Percentiles rank a stretch among this genome's conserved stretches.
Conservation (phyloP, 2,888 invertebrate species). For the Cryptocephalus primarius region DNA sequence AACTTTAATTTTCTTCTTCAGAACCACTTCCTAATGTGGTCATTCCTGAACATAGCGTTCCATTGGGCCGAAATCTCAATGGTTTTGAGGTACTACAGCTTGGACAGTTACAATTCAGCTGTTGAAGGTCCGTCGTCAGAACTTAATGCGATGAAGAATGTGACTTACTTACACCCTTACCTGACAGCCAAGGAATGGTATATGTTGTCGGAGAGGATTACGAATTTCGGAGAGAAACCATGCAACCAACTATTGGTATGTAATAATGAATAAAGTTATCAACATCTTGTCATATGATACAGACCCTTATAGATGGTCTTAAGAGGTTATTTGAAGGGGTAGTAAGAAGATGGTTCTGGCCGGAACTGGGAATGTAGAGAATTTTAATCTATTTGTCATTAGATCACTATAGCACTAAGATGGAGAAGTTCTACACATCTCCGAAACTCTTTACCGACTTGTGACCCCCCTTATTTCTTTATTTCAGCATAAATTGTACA, state of each 20-base stretch:
- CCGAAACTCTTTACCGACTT: too few relatives aligned
- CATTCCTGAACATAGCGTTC: slow-evolving; percentile 30
- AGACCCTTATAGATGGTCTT: too few relatives aligned
- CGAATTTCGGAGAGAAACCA: slow-evolving; percentile 33
- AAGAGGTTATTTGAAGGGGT: too few relatives aligned
- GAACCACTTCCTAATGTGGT: slow-evolving; percentile 30
- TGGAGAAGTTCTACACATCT: too few relatives aligned
- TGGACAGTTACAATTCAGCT: not conserved
- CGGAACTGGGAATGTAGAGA: too few relatives aligned
- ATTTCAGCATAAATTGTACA: slow-evolving; percentile 30
- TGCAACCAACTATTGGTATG: slow-evolving; percentile 26
- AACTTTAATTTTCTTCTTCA: slow-evolving; percentile 16
- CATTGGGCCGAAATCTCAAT: slow-evolving; percentile 32
- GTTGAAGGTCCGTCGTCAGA: too few relatives aligned
- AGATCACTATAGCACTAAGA: too few relatives aligned
- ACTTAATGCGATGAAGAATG: slow-evolving; percentile 23
- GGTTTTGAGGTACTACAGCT: slow-evolving; percentile 16
- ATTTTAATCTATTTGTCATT: too few relatives aligned
- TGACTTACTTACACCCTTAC: slow-evolving; percentile 32
- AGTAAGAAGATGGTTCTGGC: too few relatives aligned
- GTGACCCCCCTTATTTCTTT: too few relatives aligned
- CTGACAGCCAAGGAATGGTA: slow-evolving; percentile 31
- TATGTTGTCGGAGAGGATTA: slow-evolving; percentile 31
- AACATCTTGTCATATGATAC: too few relatives aligned
- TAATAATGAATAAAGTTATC: too few relatives aligned